phyloP scores from a whole-genome alignment of 2,888 invertebrate genomes.

The Encarsia formosa region DNA sequence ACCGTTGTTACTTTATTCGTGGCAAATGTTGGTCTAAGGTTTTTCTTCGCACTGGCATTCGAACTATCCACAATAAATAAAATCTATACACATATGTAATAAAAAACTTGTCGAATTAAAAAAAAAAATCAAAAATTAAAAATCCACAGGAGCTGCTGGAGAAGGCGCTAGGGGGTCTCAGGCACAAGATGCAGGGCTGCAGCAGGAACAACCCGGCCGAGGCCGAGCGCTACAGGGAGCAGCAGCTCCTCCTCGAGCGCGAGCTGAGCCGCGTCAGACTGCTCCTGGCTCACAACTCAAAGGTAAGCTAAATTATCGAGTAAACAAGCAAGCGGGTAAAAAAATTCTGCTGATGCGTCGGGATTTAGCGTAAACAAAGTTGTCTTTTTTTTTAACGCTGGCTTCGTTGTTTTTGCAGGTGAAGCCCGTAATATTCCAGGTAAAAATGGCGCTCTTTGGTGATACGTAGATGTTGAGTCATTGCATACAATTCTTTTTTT shows the following conservation, averaged over 20 bases:
- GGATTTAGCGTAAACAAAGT: too few relatives aligned
- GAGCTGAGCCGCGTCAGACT: slow-evolving; percentile 81
- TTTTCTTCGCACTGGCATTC: too few relatives aligned
- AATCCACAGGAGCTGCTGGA: slow-evolving; percentile 66
- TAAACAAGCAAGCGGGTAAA: too few relatives aligned
- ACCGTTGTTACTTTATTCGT: too few relatives aligned
- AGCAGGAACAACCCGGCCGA: slow-evolving; percentile 59
- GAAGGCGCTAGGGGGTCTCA: slow-evolving; percentile 62
- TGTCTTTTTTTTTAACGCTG: slow-evolving; percentile 17
- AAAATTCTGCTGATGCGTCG: neutral
- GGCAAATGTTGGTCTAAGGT: too few relatives aligned
- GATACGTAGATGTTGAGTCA: slow-evolving; percentile 20
- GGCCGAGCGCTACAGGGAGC: slow-evolving; percentile 65
- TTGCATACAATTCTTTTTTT: neutral
- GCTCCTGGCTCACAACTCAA: slow-evolving; percentile 85
- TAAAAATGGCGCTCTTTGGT: slow-evolving; percentile 31
- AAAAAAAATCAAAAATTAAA: too few relatives aligned
- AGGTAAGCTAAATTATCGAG: too few relatives aligned
- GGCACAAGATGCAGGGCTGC: slow-evolving; percentile 65
- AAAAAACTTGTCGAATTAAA: too few relatives aligned
- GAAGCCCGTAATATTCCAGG: slow-evolving; percentile 40
- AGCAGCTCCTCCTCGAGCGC: slow-evolving; percentile 68
- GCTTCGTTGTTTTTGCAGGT: slow-evolving; percentile 40
- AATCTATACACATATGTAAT: too few relatives aligned
- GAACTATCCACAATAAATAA: too few relatives aligned